phyloP scores from a whole-genome alignment of 2,888 invertebrate species.

The Idaea aversata region DNA sequence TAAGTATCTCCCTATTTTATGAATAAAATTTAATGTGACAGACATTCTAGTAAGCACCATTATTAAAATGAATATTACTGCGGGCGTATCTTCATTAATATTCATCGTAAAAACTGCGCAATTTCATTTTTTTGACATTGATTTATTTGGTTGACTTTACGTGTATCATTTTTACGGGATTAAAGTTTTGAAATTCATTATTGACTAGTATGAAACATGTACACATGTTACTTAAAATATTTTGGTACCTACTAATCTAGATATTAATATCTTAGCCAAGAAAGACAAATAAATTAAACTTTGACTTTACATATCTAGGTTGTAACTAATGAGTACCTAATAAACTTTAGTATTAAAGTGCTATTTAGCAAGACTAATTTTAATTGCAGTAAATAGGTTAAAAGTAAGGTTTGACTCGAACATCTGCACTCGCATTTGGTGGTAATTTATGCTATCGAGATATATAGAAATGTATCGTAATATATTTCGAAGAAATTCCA shows the following conservation, averaged over 20 bases:
- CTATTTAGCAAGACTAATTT: conserved; percentile 22
- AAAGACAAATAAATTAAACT: too few relatives aligned
- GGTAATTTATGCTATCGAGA: conserved; percentile 38
- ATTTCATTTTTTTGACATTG: conserved; percentile 68
- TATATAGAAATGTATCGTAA: conserved; percentile 22
- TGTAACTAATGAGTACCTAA: background rate
- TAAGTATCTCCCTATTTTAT: background rate
- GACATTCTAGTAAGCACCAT: conserved; percentile 1
- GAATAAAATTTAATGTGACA: conserved; percentile 6
- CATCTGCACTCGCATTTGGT: conserved; percentile 35
- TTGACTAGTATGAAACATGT: conserved; percentile 45
- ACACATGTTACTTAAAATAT: background rate
- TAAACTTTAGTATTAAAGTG: background rate
- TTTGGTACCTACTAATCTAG: too few relatives aligned
- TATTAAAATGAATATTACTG: conserved; percentile 35
- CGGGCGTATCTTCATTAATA: conserved; percentile 63
- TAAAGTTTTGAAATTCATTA: conserved; percentile 15
- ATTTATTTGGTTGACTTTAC: conserved; percentile 47
- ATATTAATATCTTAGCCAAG: too few relatives aligned
- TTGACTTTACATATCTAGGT: too few relatives aligned
- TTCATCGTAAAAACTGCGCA: conserved; percentile 60
- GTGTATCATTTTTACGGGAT: conserved; percentile 2
- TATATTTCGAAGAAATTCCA: conserved; percentile 37
- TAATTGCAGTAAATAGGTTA: conserved; percentile 32
- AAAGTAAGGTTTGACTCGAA: conserved; percentile 41